Base-by-base conservation (phyloP, 1,140 invertebrate species). In the Leptinotarsa defecta region DNA sequence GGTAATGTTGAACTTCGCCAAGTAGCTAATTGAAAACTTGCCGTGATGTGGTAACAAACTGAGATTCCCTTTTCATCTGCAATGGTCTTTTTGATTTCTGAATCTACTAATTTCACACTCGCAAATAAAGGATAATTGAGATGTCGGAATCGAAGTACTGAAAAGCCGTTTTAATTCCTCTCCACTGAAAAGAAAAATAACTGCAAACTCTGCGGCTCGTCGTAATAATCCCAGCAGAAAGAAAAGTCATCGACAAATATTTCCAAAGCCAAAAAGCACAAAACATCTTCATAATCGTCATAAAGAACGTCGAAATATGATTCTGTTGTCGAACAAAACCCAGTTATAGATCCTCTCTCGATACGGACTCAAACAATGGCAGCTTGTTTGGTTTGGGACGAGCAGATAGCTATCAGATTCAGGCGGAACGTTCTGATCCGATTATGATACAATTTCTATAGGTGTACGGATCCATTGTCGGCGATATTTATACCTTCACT, bases 361-460 rank as follows among this genome's bases (percentile, higher is more conserved):
- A 57, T 57, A 57, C 52, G 17, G n/a, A 57, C 34, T 57, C 52
- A 19, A 57, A 57, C 52, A 57, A 57, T 57, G 52, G 15, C 15
- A 19, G 15, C n/a, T 57, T 15, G 15, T 57, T 57, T 15, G 52
- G 5, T 57, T 57, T 57, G 52, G 52, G 6, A 57, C 52, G 52
- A 57, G 13, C 52, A 57, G 34, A 43, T 19, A 57, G 52, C 52
- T 57, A 57, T 57, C 52, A 57, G 52, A 57, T 57, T 19, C 52
- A 57, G 52, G 52, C 52, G n/a, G 52, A 57, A 57, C 52, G 52
- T 19, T 19, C 15, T 57, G 52, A 57, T 57, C 52, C 52, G 52
- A 57, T 57, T 57, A 57, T 57, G 52, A 57, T 57, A 57, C 52
- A 57, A 57, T 57, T 57, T 57, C 52, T 57, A 57, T 57, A 57